Evolutionary conservation across 2,888 invertebrate species (phyloP).

Genomic region (Fragum whitleyi): DNA sequence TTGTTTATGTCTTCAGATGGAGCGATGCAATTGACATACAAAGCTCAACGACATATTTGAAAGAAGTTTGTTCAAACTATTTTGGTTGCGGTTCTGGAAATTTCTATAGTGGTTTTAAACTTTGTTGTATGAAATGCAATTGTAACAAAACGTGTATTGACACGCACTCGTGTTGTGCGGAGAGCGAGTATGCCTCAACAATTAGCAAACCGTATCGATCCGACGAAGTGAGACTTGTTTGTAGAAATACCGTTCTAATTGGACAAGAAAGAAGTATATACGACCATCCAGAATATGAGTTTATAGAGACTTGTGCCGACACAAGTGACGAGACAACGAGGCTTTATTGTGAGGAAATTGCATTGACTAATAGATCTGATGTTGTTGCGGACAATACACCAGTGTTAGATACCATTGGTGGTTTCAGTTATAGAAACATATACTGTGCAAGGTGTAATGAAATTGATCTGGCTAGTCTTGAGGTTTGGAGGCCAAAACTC

Average conservation of each 20-base stretch:
- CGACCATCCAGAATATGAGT: background rate
- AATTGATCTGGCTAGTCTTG: background rate
- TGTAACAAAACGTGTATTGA: background rate
- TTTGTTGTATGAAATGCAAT: background rate
- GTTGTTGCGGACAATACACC: background rate
- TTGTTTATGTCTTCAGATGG: too few species aligned
- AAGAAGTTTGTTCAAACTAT: background rate
- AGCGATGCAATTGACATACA: too few species aligned
- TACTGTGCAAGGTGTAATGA: background rate
- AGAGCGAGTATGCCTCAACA: background rate
- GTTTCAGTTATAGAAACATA: background rate
- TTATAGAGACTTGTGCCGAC: background rate
- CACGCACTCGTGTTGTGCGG: background rate
- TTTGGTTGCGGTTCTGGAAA: background rate
- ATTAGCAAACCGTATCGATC: background rate
- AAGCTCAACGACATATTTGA: background rate
- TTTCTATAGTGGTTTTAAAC: background rate
- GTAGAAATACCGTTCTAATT: background rate
- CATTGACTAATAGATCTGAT: background rate
- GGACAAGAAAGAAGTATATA: background rate
- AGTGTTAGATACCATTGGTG: background rate
- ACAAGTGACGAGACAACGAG: background rate
- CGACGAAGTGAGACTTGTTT: background rate
- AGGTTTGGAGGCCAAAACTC: background rate
- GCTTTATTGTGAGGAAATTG: background rate